A percentile compares a stretch with the other conserved stretches of the same genome.
phyloP scores from a whole-genome alignment of 2,113 vertebrate species.

The Lamprologus ornatipinnis region DNA sequence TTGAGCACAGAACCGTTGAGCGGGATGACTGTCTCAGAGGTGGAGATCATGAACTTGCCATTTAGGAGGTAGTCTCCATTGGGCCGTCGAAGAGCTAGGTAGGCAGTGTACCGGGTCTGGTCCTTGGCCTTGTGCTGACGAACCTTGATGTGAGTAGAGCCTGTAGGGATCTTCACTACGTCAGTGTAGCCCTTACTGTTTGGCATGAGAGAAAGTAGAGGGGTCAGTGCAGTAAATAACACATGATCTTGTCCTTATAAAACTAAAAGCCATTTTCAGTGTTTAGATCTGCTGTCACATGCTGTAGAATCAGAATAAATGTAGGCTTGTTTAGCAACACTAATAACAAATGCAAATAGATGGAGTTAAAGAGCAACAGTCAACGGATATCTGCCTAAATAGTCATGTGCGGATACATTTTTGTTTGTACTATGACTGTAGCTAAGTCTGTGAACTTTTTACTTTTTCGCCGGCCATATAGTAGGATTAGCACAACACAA shows the following conservation, averaged over 20 bases:
- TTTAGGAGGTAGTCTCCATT: constrained; percentile 89
- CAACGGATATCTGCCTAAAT: background rate
- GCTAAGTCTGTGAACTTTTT: background rate
- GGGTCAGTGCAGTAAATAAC: background rate
- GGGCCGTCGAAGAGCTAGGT: constrained; percentile 86
- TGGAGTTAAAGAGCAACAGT: background rate
- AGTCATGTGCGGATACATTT: background rate
- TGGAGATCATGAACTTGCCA: constrained; percentile 98
- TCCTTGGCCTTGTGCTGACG: constrained; percentile 93
- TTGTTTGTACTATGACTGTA: background rate
- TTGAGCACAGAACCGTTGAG: constrained; percentile 92
- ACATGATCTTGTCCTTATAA: background rate
- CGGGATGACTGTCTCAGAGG: constrained; percentile 89
- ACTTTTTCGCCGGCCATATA: fast-evolving
- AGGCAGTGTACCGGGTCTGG: constrained; percentile 87
- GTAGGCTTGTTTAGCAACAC: background rate
- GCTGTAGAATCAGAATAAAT: background rate
- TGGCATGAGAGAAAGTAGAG: background rate
- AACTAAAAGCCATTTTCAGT: background rate
- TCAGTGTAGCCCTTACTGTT: constrained; percentile 96
- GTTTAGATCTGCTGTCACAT: fast-evolving
- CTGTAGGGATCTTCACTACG: constrained; percentile 88
- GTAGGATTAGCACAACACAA: background rate
- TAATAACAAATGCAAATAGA: background rate
- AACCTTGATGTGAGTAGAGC: constrained; percentile 92